These are phyloP conservation scores for Agapornis roseicollis DNA, from an alignment of 2,113 vertebrate genomes.

Conservation along the genomic window DNA sequence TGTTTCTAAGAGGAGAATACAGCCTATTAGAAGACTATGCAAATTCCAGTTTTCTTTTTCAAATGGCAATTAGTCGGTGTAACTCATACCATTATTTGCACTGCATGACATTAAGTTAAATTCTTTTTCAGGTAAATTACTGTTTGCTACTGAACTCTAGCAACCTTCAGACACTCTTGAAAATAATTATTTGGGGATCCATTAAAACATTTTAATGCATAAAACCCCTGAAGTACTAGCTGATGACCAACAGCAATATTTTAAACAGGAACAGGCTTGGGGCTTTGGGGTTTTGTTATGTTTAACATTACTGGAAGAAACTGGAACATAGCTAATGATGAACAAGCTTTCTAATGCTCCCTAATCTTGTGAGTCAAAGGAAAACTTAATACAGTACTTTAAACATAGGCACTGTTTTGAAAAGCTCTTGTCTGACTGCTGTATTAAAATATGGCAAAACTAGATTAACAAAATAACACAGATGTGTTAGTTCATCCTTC, in stretches of 20 bases:
- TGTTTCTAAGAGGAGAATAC: neutral
- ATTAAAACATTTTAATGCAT: conserved; percentile 64
- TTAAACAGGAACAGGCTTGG: neutral
- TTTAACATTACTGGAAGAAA: conserved; percentile 13
- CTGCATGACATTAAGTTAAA: conserved; percentile 15
- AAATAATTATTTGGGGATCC: conserved; percentile 46
- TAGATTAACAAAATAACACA: neutral
- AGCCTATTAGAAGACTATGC: neutral
- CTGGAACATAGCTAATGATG: neutral
- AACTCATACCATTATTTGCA: conserved; percentile 36
- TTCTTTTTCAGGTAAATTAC: conserved; percentile 50
- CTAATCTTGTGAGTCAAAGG: conserved; percentile 3
- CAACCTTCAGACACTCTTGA: conserved; percentile 46
- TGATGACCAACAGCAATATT: conserved; percentile 32
- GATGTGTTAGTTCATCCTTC: neutral
- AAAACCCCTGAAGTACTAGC: neutral
- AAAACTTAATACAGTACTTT: neutral
- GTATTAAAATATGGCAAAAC: neutral
- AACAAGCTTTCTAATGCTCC: conserved; percentile 5
- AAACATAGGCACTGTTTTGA: neutral
- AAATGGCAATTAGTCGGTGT: conserved; percentile 37
- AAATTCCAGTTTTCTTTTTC: conserved; percentile 11
- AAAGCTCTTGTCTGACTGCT: neutral
- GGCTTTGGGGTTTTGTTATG: neutral
- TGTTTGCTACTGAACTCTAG: conserved; percentile 54